A percentile compares a stretch with the other conserved stretches of the same genome.
These are phyloP conservation scores for Mormyrus proboscirostris DNA, from an alignment of 2,797 vertebrate species.

Conservation along the genomic window DNA sequence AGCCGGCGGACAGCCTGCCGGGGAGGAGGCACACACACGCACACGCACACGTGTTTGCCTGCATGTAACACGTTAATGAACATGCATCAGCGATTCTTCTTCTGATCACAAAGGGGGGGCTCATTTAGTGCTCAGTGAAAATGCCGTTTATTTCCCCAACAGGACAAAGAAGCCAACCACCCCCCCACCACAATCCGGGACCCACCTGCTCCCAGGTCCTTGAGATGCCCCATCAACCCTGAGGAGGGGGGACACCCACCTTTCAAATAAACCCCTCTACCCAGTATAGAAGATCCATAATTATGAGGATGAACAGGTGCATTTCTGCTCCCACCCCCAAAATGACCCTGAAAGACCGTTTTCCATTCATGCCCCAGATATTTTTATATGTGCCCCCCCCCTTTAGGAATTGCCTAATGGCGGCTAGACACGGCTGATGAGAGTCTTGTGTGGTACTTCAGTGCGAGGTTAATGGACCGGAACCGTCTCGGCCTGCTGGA, in stretches of 20 bases:
- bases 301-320: neutral
- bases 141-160: neutral
- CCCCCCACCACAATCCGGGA: neutral
- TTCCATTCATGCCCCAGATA: neutral
- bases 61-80: neutral
- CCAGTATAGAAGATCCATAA: neutral
- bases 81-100: neutral
- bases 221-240: neutral
- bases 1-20: neutral
- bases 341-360: neutral
- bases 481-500: slow-evolving; percentile 35
- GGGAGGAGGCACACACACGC: neutral
- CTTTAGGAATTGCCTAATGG: slow-evolving; percentile 21
- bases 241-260: neutral
- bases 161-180: neutral
- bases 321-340: neutral
- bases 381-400: neutral
- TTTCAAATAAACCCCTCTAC: neutral
- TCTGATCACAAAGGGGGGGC: neutral
- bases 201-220: neutral
- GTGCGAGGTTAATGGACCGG: slow-evolving; percentile 36
- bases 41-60: neutral
- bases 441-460: slow-evolving; percentile 20
- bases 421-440: neutral
- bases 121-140: neutral